A percentile compares a stretch with the other conserved stretches of the same genome.
phyloP scores from a whole-genome alignment of 2,888 invertebrate genomes.

The Branchellion lobata region DNA sequence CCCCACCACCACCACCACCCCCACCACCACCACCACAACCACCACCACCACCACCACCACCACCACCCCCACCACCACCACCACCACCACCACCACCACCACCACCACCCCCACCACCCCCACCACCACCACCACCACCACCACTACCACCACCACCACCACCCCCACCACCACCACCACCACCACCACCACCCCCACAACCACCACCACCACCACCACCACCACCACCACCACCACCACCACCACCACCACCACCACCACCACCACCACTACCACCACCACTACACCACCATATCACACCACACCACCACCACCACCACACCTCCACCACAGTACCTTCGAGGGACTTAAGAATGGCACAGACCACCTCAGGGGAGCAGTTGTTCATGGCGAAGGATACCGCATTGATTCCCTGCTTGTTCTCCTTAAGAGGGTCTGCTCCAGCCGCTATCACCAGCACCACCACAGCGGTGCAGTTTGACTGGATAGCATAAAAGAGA shows the following conservation, averaged over 20 bases:
- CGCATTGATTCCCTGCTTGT: slow-evolving; percentile 47
- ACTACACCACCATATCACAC: slow-evolving; percentile 18
- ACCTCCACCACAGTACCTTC: not conserved
- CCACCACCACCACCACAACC: no score
- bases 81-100: no score
- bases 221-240: no score
- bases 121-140: no score
- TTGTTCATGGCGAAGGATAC: slow-evolving; percentile 44
- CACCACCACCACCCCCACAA: slow-evolving; percentile 45
- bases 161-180: slow-evolving; percentile 43
- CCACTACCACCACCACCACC: no score
- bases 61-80: no score
- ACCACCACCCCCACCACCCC: no score
- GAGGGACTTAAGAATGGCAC: not conserved
- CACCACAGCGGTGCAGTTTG: slow-evolving; percentile 44
- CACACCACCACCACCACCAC: no score
- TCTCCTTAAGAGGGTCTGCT: slow-evolving; percentile 42
- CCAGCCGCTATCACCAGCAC: slow-evolving; percentile 46
- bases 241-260: no score
- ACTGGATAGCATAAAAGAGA: slow-evolving; percentile 52
- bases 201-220: slow-evolving; percentile 35
- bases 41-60: no score
- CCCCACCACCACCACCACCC: no score
- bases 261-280: slow-evolving; percentile 29
- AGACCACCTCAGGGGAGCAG: slow-evolving; percentile 1